Base-by-base conservation (phyloP, 1,140 invertebrate species). In the Drosophila bocqueti region DNA sequence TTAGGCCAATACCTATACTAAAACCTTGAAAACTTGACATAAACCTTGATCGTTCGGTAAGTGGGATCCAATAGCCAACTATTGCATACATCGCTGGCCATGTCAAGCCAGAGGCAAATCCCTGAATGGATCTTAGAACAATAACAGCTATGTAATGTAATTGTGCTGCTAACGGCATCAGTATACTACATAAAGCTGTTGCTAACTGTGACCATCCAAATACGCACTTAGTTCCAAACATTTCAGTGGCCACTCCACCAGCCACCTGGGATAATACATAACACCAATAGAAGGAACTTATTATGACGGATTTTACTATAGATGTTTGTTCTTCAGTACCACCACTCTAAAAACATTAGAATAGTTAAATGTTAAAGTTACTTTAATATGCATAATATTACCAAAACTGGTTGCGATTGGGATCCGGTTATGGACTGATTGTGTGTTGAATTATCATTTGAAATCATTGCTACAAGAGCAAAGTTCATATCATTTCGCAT, bases 31-130 rank as follows among this genome's bases (percentile, higher is more conserved):
- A 96, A 81, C 95, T 96, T 76, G 95, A 96, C 95, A 96, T 96
- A 86, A 96, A 96, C 62, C 95, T 93, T 34, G 95, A 97, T 54
- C 96, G 94, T 93, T 97, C 97, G 21, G 95, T 93, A 3, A 96
- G 94, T 16, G 97, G 97, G 63, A 97, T 96, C 97, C 97, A 98
- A 77, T 96, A 95, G n/a, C 96, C 96, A 77, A 97, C 96, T 45
- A 97, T 94, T 16, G 96, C 96, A 92, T 97, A 97, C 95, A 97
- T 97, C 2, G 96, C 96, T 34, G 97, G 97, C 95, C 97, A 98
- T 4, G 96, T 97, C 36, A 98, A 94, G 52, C 97, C 97, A 72
- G 95, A 95, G n/a, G 95, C 95, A 68, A 95, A 94, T 36, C 95
- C 95, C 93, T 96, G 95, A 45, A 95, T 93, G 79, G 95, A 96